phyloP scores from a whole-genome alignment of 2,797 vertebrate species.

The Chaetophractus vellerosus region DNA sequence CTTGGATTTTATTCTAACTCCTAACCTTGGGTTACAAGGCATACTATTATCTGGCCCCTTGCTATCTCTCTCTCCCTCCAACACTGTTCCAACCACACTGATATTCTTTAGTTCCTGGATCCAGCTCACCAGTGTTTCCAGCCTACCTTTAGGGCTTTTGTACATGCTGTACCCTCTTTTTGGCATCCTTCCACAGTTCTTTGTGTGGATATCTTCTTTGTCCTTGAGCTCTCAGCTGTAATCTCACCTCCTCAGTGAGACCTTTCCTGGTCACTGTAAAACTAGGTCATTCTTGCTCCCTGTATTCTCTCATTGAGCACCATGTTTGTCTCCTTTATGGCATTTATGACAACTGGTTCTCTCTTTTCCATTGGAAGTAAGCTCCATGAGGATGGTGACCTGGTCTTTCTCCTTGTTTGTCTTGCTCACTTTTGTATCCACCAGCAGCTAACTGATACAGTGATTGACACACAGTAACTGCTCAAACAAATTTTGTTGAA shows the following conservation, averaged over 20 bases:
- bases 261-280: slow-evolving; percentile 43
- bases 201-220: slow-evolving; percentile 25
- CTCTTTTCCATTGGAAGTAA: neutral
- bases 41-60: neutral
- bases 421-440: neutral
- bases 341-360: neutral
- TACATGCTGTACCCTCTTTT: neutral
- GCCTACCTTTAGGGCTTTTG: neutral
- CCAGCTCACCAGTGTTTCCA: neutral
- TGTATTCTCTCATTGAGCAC: slow-evolving; percentile 4
- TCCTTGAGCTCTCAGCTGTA: slow-evolving; percentile 45
- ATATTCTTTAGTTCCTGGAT: neutral
- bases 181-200: neutral
- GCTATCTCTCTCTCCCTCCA: slow-evolving; percentile 26
- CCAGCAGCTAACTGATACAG: neutral
- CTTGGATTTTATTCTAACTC: slow-evolving; percentile 29
- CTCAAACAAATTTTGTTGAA: neutral
- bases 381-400: neutral
- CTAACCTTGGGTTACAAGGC: neutral
- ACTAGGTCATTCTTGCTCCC: slow-evolving; percentile 20
- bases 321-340: slow-evolving; percentile 4
- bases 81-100: neutral
- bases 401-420: neutral
- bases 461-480: neutral
- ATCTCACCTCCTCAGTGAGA: slow-evolving; percentile 5